Conservation (phyloP, 2,797 vertebrate genomes). For the Sebastes nivosus region DNA sequence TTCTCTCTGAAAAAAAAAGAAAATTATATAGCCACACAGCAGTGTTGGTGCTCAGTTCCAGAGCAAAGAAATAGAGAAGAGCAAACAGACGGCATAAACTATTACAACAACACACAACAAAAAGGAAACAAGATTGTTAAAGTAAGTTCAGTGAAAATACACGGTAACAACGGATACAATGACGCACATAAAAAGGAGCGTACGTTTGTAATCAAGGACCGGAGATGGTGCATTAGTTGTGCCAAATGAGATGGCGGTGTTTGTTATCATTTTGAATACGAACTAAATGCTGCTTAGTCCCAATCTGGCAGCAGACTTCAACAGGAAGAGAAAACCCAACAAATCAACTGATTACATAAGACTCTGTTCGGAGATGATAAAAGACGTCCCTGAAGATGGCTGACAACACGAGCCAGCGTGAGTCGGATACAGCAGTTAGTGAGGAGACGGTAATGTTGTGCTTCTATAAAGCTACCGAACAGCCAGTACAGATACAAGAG, state of each 20-base stretch:
- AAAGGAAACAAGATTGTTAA: neutral
- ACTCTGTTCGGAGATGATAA: slow-evolving; percentile 1
- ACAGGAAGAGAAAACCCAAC: neutral
- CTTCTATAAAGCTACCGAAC: neutral
- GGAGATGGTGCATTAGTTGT: neutral
- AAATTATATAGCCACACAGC: neutral
- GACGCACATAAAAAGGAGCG: neutral
- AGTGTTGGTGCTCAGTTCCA: neutral
- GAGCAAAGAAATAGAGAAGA: neutral
- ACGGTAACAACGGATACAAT: neutral
- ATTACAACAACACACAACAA: neutral
- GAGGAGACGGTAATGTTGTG: neutral
- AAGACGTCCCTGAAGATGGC: neutral
- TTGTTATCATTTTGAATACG: neutral
- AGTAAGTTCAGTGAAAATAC: neutral
- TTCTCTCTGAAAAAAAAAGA: neutral
- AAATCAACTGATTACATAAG: neutral
- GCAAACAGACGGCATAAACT: neutral
- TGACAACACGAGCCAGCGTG: neutral
- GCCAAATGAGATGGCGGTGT: neutral
- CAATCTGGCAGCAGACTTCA: neutral
- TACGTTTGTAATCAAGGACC: neutral
- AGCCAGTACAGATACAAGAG: neutral
- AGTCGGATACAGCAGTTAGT: neutral
- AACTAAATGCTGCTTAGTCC: neutral